Percentiles rank a stretch among this genome's conserved stretches.
Evolutionary conservation across 2,797 vertebrate species (phyloP).

Genomic region (Anisognathus igniventris): DNA sequence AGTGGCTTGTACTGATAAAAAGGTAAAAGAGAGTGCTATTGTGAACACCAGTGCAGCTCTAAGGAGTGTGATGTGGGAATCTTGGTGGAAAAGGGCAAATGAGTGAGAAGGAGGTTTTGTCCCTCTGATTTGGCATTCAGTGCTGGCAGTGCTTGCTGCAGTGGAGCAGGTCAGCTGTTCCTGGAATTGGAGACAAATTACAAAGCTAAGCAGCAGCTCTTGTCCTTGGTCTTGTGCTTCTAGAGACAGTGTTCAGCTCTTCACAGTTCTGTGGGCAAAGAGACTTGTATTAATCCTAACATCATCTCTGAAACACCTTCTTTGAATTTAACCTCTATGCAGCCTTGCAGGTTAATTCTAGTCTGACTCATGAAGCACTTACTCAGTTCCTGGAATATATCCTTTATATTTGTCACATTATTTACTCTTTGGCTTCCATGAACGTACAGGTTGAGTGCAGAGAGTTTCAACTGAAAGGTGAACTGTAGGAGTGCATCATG

Average conservation of each 20-base stretch:
- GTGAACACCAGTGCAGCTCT: not conserved
- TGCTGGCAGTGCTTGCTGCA: not conserved
- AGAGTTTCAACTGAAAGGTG: not conserved
- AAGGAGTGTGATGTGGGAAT: not conserved
- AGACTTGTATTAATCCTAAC: not conserved
- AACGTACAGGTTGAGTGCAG: not conserved
- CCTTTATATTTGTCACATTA: not conserved
- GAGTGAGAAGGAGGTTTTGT: not conserved
- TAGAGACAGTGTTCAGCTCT: not conserved
- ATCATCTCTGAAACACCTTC: not conserved
- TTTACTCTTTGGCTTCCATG: not conserved
- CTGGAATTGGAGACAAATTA: not conserved
- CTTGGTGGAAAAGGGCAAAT: not conserved
- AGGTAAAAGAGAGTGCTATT: not conserved
- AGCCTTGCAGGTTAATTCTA: not conserved
- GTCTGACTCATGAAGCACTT: not conserved
- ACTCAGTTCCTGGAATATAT: not conserved
- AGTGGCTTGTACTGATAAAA: constrained; percentile 29
- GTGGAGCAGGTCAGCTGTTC: not conserved
- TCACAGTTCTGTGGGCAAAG: not conserved
- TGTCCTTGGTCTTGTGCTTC: not conserved
- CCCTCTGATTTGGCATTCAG: rapidly evolving
- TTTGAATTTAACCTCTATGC: not conserved
- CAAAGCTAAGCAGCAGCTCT: not conserved
- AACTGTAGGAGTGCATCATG: not conserved